Evolutionary conservation across 1,140 invertebrate species (phyloP).

Genomic region (Papilio helenus): DNA sequence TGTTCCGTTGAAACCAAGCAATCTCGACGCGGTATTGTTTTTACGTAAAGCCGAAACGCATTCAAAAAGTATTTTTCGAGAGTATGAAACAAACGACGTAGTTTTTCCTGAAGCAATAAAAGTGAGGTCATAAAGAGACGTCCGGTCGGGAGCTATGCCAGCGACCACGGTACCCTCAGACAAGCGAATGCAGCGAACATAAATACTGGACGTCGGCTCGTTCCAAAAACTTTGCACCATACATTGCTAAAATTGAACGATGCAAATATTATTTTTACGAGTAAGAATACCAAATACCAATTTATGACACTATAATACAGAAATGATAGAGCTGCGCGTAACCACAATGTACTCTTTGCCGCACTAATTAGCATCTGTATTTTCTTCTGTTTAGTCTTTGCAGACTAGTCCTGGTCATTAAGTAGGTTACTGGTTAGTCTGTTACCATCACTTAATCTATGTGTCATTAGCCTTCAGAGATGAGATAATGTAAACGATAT

Average conservation of each 20-base stretch:
- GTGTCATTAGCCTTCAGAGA: background rate
- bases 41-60: conserved; percentile 34
- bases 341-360: background rate
- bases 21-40: conserved; percentile 23
- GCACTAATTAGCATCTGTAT: too few relatives aligned
- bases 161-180: conserved; percentile 56
- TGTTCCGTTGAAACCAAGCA: conserved; percentile 20
- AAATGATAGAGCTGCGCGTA: background rate
- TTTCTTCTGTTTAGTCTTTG: too few relatives aligned
- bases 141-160: conserved; percentile 74
- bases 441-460: background rate
- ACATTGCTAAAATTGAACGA: conserved; percentile 1
- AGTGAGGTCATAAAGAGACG: conserved; percentile 69
- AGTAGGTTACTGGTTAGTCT: too few relatives aligned
- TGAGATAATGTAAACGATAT: background rate
- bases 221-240: conserved; percentile 23
- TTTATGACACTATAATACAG: background rate
- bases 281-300: background rate
- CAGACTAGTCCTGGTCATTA: too few relatives aligned
- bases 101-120: conserved; percentile 79
- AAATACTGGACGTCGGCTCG: conserved; percentile 25
- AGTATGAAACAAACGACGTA: conserved; percentile 62
- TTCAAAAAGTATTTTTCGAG: conserved; percentile 46
- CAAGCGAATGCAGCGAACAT: conserved; percentile 26
- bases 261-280: conserved; percentile 4